A percentile compares a stretch with the other conserved stretches of the same genome.
These are phyloP conservation scores for Syrrhaptes paradoxus DNA, from an alignment of 2,113 vertebrate genomes.

Conservation along the genomic window DNA sequence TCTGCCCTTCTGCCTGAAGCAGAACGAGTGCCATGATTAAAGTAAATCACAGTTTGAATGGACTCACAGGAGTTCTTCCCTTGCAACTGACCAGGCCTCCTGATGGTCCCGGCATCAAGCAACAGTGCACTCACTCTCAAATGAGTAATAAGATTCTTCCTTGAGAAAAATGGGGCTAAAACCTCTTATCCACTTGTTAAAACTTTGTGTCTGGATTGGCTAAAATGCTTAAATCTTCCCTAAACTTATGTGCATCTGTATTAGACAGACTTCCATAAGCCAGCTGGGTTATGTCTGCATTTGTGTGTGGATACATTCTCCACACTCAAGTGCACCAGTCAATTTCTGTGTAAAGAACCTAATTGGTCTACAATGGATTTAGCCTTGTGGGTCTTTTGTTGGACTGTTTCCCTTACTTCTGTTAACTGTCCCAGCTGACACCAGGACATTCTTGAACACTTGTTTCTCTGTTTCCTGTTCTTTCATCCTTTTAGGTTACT, in stretches of 20 bases:
- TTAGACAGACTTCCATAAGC: background rate
- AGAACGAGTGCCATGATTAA: background rate
- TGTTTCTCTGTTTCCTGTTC: background rate
- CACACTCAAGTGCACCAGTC: background rate
- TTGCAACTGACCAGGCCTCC: background rate
- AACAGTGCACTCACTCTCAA: background rate
- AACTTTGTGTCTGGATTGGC: background rate
- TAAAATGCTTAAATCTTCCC: background rate
- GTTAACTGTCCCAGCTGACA: too few relatives aligned
- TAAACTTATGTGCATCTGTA: background rate
- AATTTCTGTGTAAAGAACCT: background rate
- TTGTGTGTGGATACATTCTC: background rate
- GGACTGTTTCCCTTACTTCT: background rate
- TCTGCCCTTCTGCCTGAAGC: background rate
- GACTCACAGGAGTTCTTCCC: background rate
- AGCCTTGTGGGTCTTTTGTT: background rate
- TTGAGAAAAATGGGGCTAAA: background rate
- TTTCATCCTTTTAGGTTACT: background rate
- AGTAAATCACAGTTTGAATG: background rate
- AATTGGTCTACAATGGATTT: background rate
- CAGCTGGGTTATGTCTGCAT: background rate
- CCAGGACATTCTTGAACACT: background rate
- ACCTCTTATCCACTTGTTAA: background rate
- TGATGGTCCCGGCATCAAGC: background rate
- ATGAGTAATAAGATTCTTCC: background rate